phyloP scores from a whole-genome alignment of 2,888 invertebrate genomes.

The Frankliniella fusca region DNA sequence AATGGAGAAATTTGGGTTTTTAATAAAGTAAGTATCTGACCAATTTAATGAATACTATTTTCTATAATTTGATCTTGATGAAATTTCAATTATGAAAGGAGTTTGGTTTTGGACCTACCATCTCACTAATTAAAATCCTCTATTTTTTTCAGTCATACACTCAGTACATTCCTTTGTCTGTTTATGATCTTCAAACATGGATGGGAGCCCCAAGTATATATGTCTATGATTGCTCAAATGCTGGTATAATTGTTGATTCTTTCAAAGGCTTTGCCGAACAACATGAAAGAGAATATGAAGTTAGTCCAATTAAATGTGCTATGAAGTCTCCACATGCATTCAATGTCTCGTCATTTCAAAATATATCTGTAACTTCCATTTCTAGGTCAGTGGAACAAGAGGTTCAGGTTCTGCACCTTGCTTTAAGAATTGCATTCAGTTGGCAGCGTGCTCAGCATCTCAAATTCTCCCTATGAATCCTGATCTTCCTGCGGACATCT shows the following conservation, averaged over 20 bases:
- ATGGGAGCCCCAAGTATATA: constrained; percentile 99
- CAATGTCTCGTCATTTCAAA: not conserved
- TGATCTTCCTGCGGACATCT: constrained; percentile 93
- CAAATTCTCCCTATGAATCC: constrained; percentile 96
- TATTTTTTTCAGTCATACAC: constrained; percentile 75
- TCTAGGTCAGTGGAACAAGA: constrained; percentile 42
- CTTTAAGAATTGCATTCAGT: constrained; percentile 88
- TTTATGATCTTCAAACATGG: constrained; percentile 98
- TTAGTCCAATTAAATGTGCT: constrained; percentile 41
- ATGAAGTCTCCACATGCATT: not conserved
- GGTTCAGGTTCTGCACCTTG: constrained; percentile 52
- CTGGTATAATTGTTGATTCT: constrained; percentile 90
- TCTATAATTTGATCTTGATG: not conserved
- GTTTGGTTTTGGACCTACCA: not conserved
- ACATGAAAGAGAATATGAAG: constrained; percentile 77
- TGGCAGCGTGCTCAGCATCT: constrained; percentile 91
- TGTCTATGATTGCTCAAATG: constrained; percentile 98
- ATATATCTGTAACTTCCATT: not conserved
- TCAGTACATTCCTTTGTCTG: constrained; percentile 97
- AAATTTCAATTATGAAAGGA: constrained; percentile 25
- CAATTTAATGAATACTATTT: constrained; percentile 29
- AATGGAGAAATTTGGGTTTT: constrained; percentile 99
- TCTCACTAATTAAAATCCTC: too few relatives aligned
- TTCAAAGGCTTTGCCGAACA: constrained; percentile 86
- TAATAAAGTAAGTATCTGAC: constrained; percentile 66